Base-by-base conservation (phyloP, 2,888 invertebrate species). In the Suillia variegata region DNA sequence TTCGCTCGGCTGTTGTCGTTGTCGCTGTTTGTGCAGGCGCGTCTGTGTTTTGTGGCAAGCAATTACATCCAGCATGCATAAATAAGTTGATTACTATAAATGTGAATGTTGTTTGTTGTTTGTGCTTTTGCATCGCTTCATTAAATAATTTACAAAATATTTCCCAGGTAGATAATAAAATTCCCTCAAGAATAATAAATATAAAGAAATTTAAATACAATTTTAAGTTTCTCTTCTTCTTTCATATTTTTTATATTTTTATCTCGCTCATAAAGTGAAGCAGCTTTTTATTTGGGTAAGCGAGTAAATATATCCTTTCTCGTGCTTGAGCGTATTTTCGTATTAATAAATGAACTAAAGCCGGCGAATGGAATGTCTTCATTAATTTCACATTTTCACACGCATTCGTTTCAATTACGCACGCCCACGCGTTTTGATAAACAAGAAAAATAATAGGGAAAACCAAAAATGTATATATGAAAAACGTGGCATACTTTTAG, bases 351-450 rank as follows among this genome's bases (percentile, higher is more conserved):
- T 51, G 50, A 56, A 24, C 57, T 13, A 13, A 38, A 38, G 12
- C n/a, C 22, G 5, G 26, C n/a, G n/a, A n/a, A 53, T 17, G 31
- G 20, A 57, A 60, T 55, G 13, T 56, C 55, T 60, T 61, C 59
- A 61, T 63, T 61, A 61, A 63, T 59, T 58, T 52, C 22, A 34
- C 60, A 62, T 62, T 56, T 62, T 58, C 60, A 48, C 56, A 58
- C 54, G 57, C 53, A 59, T 58, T 62, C 42, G 24, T 60, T 55
- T 49, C 58, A 60, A 55, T 58, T 60, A 49, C 55, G 21, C 24
- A 20, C 26, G 42, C 15, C 48, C 54, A 45, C 31, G 48, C 54
- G 20, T 38, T 47, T 54, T 31, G 54, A n/a, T 47, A 47, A 31
- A 20, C 6, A 33, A 12, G 15, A 38, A 38, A 38, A n/a, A 10